Evolutionary conservation across 2,888 invertebrate species (phyloP), one percentile per base, ranked within the genome.

Genomic region (Synergus japonicus): DNA sequence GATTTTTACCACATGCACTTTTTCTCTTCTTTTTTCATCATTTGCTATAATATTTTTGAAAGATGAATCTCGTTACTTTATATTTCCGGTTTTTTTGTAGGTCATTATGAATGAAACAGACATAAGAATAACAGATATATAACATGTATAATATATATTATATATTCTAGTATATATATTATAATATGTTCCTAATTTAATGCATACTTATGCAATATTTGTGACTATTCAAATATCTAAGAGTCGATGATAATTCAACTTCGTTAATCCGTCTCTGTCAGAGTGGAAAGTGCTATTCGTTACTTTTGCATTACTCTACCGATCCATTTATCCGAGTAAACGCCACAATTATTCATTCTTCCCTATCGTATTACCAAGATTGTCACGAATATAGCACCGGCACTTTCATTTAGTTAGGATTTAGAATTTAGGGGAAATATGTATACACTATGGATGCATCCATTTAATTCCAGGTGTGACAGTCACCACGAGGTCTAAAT

Each of bases 401-500:
- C 2, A 29, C 13, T 49, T 29, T 69, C 29, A 73, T 73, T 73
- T 73, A 37, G 60, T 54, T 54, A 54, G 54, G 54, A 54, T 54
- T n/a, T 54, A 8, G 54, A 22, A 44, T 49, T 69, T 49, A 18
- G 73, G 49, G 54, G 10, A 49, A n/a, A 18, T 9, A 22, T 22
- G 22, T 22, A 2, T 2, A 49, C 43, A 15, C 29, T 10, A 13
- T 54, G 49, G 46, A 29, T 73, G 29, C 54, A 49, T 73, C 22
- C 46, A 29, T 46, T 29, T 49, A 29, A 73, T 49, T 73, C 73
- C 73, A 73, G 73, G 73, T 73, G 73, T 13, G 49, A 73, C 37
- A 73, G 54, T 73, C 29, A 73, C 73, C 73, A 73, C 49, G 49
- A 37, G 37, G 13, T 49, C 73, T 46, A 73, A 73, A 73, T 49